Evolutionary conservation across 2,113 vertebrate species (phyloP).

Genomic region (Gymnogyps californianus): DNA sequence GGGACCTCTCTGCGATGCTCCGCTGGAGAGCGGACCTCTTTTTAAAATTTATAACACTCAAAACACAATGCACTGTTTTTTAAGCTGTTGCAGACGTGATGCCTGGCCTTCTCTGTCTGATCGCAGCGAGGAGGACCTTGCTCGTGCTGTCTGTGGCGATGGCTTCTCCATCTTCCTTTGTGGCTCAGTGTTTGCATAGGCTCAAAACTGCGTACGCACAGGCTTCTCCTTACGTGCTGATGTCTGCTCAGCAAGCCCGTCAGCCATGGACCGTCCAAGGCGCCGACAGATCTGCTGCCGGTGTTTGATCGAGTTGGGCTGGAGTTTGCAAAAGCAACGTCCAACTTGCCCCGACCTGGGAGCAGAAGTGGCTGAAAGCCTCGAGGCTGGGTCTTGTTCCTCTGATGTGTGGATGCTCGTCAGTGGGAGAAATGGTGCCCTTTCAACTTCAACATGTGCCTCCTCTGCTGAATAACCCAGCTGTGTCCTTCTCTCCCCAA

Average conservation of each 20-base stretch:
- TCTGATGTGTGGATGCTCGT: accelerated
- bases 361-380: not conserved
- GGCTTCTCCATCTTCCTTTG: not conserved
- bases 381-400: not conserved
- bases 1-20: accelerated
- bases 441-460: accelerated
- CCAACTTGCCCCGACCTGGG: not conserved
- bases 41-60: accelerated
- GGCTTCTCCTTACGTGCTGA: accelerated
- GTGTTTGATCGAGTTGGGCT: not conserved
- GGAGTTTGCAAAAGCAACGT: not conserved
- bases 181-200: accelerated
- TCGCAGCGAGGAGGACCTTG: accelerated
- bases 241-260: not conserved
- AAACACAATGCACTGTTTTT: not conserved
- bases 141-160: accelerated
- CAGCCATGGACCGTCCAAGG: accelerated
- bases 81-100: accelerated
- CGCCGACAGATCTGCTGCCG: accelerated
- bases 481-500: not conserved
- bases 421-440: accelerated
- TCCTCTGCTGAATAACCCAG: not conserved
- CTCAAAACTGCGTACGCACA: accelerated
- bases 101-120: not conserved
- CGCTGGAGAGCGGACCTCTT: not conserved